Base-by-base conservation (phyloP, 1,140 invertebrate genomes). In the Drosophila biarmipes region DNA sequence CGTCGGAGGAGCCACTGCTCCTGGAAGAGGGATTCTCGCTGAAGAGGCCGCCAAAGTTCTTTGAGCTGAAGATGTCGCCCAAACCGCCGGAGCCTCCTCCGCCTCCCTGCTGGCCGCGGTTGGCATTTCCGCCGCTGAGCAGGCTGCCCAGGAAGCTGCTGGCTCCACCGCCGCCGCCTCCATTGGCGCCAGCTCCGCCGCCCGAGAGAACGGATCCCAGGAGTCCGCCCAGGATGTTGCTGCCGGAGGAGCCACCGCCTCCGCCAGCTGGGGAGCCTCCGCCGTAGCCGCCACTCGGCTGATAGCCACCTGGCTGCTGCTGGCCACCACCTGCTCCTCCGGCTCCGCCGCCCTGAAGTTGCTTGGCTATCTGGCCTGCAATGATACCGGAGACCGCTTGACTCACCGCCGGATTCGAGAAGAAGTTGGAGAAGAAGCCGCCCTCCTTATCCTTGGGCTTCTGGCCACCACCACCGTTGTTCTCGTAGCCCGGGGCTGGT, bases 381-480 rank as follows among this genome's bases (percentile, higher is more conserved):
- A 92, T 90, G 45, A 92, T 91, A 68, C 91, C 91, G 38, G 81
- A 79, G 10, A 92, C 87, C 52, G 91, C 91, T 78, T 91, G 89
- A 80, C 77, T 91, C 51, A 92, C 91, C 54, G 85, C 85, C 62
- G 91, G 91, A 71, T 89, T 92, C 21, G 87, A 91, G 62, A 92
- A 91, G 63, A 92, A 90, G 48, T 76, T 90, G 35, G 91, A 91
- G 62, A 92, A 90, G 76, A 92, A 91, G 53, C 90, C 87, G 61
- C 90, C 90, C 61, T 91, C 78, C 45, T 91, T 91, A 45, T 91
- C 90, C 49, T 91, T 91, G 12, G 81, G 86, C 48, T 91, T 90
- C 12, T 90, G 86, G 11, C 76, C 56, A 31, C 78, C 82, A 14
- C 67, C 73, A 12, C 78, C 75, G 0, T 64, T 73, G 45, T 77